Base-by-base conservation (phyloP, 1,140 invertebrate genomes). In the Ptiloglossa arizonensis region DNA sequence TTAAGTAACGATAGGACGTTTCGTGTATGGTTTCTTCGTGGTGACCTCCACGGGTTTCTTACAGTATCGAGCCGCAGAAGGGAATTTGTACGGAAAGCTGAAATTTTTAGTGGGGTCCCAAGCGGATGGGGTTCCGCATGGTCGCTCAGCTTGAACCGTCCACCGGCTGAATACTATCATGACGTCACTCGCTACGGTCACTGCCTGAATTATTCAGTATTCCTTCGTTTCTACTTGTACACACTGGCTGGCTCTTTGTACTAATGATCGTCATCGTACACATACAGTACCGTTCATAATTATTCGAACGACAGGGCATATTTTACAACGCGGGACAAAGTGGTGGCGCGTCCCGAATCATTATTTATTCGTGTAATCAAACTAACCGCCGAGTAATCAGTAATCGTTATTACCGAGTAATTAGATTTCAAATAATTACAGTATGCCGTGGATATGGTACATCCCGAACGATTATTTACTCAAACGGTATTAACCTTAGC, bases 101-200 rank as follows among this genome's bases (percentile, higher is more conserved):
- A 84, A 85, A 85, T 81, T 85, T 85, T 79, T 71, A 81, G 52
- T 48, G 52, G 27, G 62, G 52, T 46, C 56, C 67, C 52, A 56
- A 86, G 82, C 82, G 90, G 91, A 92, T 91, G 89, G 87, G 87
- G 90, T 90, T 86, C 84, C 88, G 90, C 91, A 91, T 92, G 91
- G 91, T 81, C 85, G 90, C 89, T 92, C 91, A 90, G 87, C 85
- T 87, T 90, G 90, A 92, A 92, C 91, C 87, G 87, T 81, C 87
- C 87, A 87, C 88, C 86, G 89, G 84, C 87, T 89, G 89, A 89
- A 89, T 87, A 87, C 87, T 89, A 90, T 88, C 86, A 78, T 91
- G 90, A 92, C 91, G 90, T 91, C 90, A 92, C 85, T 81, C 89
- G 89, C 84, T 91, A 91, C 90, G 90, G 89, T 91, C 90, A 89